A percentile compares a stretch with the other conserved stretches of the same genome.
phyloP scores from a whole-genome alignment of 2,888 invertebrate genomes.

The Cecidostiba fungosa region DNA sequence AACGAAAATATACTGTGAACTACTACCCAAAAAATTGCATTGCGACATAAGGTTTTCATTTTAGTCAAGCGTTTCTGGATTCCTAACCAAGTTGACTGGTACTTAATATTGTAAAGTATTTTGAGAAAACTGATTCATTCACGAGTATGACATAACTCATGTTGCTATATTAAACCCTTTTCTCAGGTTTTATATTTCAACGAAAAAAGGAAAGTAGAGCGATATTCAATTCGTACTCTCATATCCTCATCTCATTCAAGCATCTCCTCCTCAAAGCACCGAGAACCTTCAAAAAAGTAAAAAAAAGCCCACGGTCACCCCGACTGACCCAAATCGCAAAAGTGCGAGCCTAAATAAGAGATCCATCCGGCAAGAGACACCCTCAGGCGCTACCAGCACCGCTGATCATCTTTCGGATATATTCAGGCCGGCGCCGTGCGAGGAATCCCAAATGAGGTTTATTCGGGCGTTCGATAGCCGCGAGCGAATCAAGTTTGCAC shows the following conservation, averaged over 20 bases:
- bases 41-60: too few relatives aligned
- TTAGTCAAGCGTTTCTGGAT: too few relatives aligned
- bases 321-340: neutral
- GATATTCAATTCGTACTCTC: neutral
- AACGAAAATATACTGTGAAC: too few relatives aligned
- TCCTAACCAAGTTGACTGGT: too few relatives aligned
- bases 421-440: conserved; percentile 9
- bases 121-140: too few relatives aligned
- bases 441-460: conserved; percentile 31
- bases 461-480: conserved; percentile 21
- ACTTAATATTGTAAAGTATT: too few relatives aligned
- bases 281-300: neutral
- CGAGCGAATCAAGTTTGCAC: conserved; percentile 11
- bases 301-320: neutral
- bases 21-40: too few relatives aligned
- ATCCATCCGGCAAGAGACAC: neutral
- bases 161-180: too few relatives aligned
- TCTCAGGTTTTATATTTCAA: neutral
- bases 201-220: neutral
- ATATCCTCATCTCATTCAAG: neutral
- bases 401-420: neutral
- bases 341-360: neutral
- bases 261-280: neutral
- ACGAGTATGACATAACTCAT: too few relatives aligned
- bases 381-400: neutral